These are phyloP conservation scores for Camponotus vicinus DNA, from an alignment of 1,140 invertebrate genomes.

Conservation along the genomic window DNA sequence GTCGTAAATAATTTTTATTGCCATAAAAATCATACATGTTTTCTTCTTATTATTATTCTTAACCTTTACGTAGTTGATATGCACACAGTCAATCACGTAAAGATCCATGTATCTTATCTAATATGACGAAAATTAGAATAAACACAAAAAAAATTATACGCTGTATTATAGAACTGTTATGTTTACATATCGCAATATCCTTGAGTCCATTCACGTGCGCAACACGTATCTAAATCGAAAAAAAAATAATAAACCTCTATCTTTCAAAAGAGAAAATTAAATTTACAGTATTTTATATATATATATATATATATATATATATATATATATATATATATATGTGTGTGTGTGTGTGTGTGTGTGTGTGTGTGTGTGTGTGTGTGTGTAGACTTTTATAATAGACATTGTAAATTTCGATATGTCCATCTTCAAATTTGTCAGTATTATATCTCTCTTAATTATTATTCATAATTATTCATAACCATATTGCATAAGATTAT, in stretches of 20 bases:
- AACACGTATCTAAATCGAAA: neutral
- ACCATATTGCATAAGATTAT: no score
- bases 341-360: no score
- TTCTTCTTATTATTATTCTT: neutral
- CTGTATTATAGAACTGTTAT: neutral
- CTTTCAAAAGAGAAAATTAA: neutral
- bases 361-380: no score
- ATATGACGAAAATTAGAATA: neutral
- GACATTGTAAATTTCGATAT: no score
- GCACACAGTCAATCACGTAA: neutral
- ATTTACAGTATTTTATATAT: no score
- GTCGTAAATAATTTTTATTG: neutral
- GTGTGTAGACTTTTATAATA: neutral
- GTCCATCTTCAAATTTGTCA: no score
- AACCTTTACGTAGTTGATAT: neutral
- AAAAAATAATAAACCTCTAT: neutral
- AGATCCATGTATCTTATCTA: neutral
- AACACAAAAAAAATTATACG: neutral
- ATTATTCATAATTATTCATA: no score
- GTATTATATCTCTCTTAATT: no score
- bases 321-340: no score
- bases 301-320: no score
- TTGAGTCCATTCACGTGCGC: slow-evolving; percentile 31
- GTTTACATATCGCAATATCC: neutral
- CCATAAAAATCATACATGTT: neutral